phyloP scores from a whole-genome alignment of 2,113 vertebrate genomes.

The Engystomops pustulosus region DNA sequence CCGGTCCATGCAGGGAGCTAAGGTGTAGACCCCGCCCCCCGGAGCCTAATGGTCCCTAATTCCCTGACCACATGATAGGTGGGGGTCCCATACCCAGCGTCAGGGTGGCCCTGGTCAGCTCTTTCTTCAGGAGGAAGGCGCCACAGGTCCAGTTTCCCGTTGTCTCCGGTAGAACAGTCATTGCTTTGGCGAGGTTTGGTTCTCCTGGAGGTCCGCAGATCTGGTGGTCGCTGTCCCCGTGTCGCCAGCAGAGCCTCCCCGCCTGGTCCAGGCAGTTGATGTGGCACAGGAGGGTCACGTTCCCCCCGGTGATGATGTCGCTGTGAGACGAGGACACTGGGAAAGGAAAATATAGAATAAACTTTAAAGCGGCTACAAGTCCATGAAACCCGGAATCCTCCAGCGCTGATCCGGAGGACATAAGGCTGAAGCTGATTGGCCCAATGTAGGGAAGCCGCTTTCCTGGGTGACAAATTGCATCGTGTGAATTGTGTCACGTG shows the following conservation, averaged over 20 bases:
- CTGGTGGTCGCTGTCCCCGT: not conserved
- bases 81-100: not conserved
- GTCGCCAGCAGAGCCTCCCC: not conserved
- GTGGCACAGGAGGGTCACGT: not conserved
- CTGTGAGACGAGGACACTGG: not conserved
- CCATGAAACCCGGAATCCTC: too few relatives aligned
- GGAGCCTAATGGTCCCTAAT: too few relatives aligned
- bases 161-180: not conserved
- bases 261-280: not conserved
- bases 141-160: conserved; percentile 5
- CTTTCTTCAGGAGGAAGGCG: not conserved
- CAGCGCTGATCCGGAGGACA: too few relatives aligned
- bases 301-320: not conserved
- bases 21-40: too few relatives aligned
- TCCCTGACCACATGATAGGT: too few relatives aligned
- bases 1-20: too few relatives aligned
- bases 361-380: too few relatives aligned
- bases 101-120: not conserved
- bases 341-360: not conserved
- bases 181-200: not conserved
- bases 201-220: not conserved
- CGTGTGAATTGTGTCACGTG: too few relatives aligned
- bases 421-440: too few relatives aligned
- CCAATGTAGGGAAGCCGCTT: too few relatives aligned
- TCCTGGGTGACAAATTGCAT: too few relatives aligned